Conservation (phyloP, 2,797 vertebrate genomes). For the Siniperca obscura region DNA sequence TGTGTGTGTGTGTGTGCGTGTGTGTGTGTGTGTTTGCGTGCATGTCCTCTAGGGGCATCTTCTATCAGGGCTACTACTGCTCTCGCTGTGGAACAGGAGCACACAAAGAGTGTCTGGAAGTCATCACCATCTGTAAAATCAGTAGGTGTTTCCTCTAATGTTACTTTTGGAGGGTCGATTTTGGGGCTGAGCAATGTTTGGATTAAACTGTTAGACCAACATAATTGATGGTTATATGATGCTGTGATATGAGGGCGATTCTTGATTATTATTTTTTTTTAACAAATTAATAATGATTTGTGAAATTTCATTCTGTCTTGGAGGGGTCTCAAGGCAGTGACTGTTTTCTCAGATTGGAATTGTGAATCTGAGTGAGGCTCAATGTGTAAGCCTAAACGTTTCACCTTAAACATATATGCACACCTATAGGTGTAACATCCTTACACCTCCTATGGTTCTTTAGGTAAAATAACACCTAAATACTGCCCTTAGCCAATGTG, state of each 20-base stretch:
- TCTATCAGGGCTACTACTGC: constrained; percentile 98
- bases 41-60: constrained; percentile 89
- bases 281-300: constrained; percentile 2
- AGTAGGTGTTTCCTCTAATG: constrained; percentile 85
- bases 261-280: not conserved
- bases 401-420: not conserved
- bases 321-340: not conserved
- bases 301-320: not conserved
- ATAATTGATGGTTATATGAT: not conserved
- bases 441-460: not conserved
- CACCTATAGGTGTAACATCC: too few species aligned
- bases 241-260: not conserved
- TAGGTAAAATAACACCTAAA: not conserved
- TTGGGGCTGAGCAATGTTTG: not conserved
- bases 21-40: constrained; percentile 47
- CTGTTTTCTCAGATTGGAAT: not conserved
- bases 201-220: not conserved
- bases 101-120: constrained; percentile 97
- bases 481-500: not conserved
- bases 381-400: not conserved
- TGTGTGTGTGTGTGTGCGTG: constrained; percentile 45
- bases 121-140: constrained; percentile 95
- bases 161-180: not conserved
- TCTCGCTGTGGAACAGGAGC: constrained; percentile 93
- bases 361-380: not conserved